These are phyloP conservation scores for Erebia palarica DNA, from an alignment of 2,888 invertebrate species.

Conservation along the genomic window DNA sequence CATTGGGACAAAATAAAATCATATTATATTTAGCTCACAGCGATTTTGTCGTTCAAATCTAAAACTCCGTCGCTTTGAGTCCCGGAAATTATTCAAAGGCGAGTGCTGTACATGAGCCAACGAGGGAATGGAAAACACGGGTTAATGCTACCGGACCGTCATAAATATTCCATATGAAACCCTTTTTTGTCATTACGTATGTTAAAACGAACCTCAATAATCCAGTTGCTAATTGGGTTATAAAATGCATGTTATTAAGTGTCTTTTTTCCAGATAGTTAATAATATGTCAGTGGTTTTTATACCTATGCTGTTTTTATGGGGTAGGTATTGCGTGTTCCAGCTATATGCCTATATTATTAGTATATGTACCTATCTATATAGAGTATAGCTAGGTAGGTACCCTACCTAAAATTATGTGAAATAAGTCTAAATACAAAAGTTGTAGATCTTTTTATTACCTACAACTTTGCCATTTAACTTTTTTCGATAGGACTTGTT, in stretches of 20 bases:
- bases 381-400: too few species aligned
- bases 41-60: slow-evolving; percentile 15
- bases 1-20: not conserved
- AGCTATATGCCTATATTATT: too few species aligned
- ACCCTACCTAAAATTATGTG: too few species aligned
- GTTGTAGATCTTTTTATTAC: too few species aligned
- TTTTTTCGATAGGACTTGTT: too few species aligned
- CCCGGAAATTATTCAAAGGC: slow-evolving; percentile 32
- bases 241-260: not conserved
- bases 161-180: slow-evolving; percentile 70
- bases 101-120: slow-evolving; percentile 42
- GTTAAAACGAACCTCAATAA: slow-evolving; percentile 43
- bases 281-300: not conserved
- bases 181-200: slow-evolving; percentile 62
- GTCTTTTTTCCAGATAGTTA: not conserved
- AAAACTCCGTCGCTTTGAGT: slow-evolving; percentile 20
- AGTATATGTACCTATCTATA: too few species aligned
- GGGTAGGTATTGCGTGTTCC: too few species aligned
- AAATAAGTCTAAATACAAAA: too few species aligned
- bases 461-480: too few species aligned
- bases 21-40: not conserved
- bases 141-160: slow-evolving; percentile 66
- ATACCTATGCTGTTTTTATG: too few species aligned
- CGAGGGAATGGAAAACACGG: slow-evolving; percentile 67
- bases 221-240: slow-evolving; percentile 26